Evolutionary conservation across 2,888 invertebrate genomes (phyloP), one percentile per base, ranked within the genome.

Genomic region (Eilema depressum): DNA sequence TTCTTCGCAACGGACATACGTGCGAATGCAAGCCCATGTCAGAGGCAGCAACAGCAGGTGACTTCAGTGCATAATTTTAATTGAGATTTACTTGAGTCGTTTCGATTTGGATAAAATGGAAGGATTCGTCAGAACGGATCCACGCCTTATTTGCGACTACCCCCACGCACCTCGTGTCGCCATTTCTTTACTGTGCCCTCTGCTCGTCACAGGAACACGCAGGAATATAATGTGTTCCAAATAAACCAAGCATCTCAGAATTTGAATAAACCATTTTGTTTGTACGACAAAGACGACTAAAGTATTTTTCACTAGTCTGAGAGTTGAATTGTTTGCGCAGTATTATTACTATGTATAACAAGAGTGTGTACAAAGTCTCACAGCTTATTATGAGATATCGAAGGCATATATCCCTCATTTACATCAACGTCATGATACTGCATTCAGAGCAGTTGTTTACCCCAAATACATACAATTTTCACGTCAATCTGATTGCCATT

Each of bases 391-490:
- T 47, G 17, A 47, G 5, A 20, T 8, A n/a, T 53, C 37, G 8
- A 33, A n/a, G 17, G 11, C 11, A 5, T 37, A 23, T 62, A 28
- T 20, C 17, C 14, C 12, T 17, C 26, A 53, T 53, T 53, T 53
- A 53, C 53, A 53, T 53, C n/a, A 20, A 53, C 53, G 53, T n/a
- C 53, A 53, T n/a, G 53, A 53, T 53, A n/a, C n/a, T 53, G 53
- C 53, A 59, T 59, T 59, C 14, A 26, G 53, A 53, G 53, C n/a
- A 53, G 53, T 53, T 53, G 53, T 53, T 53, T 53, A n/a, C 53
- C 20, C 47, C 47, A 47, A 47, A 47, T 47, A 53, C 53, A 53
- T 53, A 53, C 8, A n/a, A n/a, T 53, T 53, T n/a, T 53, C 7
- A 53, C n/a, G n/a, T n/a, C 53, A 53, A 53, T 8, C 53, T 8